These are phyloP conservation scores for Alligator sinensis DNA, from an alignment of 2,113 vertebrate species.

Conservation along the genomic window DNA sequence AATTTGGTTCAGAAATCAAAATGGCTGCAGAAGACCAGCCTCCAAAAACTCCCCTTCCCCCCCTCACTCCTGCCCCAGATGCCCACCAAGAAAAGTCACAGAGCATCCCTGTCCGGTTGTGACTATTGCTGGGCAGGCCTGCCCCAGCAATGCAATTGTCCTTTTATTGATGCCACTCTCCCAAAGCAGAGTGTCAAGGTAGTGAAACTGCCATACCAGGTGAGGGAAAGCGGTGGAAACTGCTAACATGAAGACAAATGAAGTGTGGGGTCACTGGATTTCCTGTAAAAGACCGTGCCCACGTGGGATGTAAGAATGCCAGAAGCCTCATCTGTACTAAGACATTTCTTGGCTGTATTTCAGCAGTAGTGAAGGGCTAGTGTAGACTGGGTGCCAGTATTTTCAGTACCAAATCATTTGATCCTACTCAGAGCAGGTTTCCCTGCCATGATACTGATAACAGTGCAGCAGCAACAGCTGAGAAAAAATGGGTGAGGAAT, in stretches of 20 bases:
- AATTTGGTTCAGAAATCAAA: neutral
- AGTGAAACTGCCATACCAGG: neutral
- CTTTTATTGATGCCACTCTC: neutral
- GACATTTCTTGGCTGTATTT: neutral
- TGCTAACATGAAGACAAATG: neutral
- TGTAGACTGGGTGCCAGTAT: neutral
- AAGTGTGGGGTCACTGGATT: neutral
- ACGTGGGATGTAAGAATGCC: neutral
- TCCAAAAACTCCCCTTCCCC: neutral
- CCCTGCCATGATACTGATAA: neutral
- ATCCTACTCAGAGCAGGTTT: neutral
- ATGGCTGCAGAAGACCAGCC: neutral
- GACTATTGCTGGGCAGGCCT: fast-evolving
- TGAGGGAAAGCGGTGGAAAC: neutral
- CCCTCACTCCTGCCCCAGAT: neutral
- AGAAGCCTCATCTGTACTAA: neutral
- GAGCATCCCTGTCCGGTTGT: neutral
- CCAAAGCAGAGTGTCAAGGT: neutral
- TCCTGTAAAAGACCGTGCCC: neutral
- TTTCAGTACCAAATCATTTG: neutral
- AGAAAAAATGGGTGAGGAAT: neutral
- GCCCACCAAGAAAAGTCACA: neutral
- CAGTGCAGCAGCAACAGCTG: neutral
- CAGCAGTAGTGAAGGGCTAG: neutral
- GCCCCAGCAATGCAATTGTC: neutral